phyloP scores from a whole-genome alignment of 2,888 invertebrate species.

The Lypha dubia region DNA sequence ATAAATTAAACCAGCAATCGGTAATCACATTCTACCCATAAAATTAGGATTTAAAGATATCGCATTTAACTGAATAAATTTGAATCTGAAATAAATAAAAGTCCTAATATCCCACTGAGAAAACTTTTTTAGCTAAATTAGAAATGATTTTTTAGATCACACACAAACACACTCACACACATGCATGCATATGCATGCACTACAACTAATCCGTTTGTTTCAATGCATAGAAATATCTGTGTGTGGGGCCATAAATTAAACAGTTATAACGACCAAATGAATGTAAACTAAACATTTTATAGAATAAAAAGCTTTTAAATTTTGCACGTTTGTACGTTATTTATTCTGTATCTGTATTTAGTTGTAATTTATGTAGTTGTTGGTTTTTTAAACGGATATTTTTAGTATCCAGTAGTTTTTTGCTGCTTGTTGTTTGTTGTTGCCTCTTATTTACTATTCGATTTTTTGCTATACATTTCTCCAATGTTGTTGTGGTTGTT shows the following conservation, averaged over 20 bases:
- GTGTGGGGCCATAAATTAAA: conserved; percentile 62
- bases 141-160: too few relatives aligned
- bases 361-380: conserved; percentile 69
- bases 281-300: conserved; percentile 40
- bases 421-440: conserved; percentile 3
- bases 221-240: not conserved
- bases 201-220: not conserved
- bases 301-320: conserved; percentile 14
- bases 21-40: too few relatives aligned
- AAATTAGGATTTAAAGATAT: too few relatives aligned
- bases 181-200: too few relatives aligned
- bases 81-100: too few relatives aligned
- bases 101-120: too few relatives aligned
- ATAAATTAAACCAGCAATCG: too few relatives aligned
- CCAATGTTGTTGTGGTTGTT: conserved; percentile 53
- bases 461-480: too few relatives aligned
- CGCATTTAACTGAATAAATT: too few relatives aligned
- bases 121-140: too few relatives aligned
- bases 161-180: too few relatives aligned
- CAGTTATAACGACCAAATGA: conserved; percentile 55
- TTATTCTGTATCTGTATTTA: conserved; percentile 1
- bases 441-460: conserved; percentile 43
- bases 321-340: not conserved
- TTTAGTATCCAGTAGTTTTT: conserved; percentile 43
- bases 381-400: conserved; percentile 40